A percentile compares a stretch with the other conserved stretches of the same genome.
Conservation (phyloP, 2,113 vertebrate genomes). For the Gopherus flavomarginatus region DNA sequence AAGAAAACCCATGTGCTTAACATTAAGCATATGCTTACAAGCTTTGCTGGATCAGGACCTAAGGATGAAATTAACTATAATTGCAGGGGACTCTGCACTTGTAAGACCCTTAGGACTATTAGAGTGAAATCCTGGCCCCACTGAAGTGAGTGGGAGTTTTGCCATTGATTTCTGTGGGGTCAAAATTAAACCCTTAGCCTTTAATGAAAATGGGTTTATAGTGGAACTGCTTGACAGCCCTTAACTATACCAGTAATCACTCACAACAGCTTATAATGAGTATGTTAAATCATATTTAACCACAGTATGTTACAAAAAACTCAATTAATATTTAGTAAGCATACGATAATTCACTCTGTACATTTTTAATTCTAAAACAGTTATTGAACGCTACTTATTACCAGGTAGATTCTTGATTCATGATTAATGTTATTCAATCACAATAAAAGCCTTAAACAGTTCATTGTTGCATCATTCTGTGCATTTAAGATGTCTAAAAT, state of each 20-base stretch:
- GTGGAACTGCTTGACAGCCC: background rate
- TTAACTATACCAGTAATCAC: background rate
- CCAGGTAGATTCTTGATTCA: conserved; percentile 2
- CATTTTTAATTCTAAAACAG: background rate
- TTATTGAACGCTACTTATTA: background rate
- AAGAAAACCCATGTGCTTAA: background rate
- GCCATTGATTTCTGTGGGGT: background rate
- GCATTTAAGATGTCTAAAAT: conserved; percentile 35
- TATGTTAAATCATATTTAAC: background rate
- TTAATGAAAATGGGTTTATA: background rate
- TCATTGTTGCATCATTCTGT: conserved; percentile 18
- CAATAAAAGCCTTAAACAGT: conserved; percentile 22
- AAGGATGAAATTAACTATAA: background rate
- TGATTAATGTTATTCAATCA: conserved; percentile 30
- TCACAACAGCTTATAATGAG: background rate
- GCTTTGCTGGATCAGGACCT: background rate
- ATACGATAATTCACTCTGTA: background rate
- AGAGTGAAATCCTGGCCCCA: background rate
- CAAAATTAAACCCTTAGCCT: background rate
- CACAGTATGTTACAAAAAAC: background rate
- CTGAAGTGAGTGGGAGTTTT: background rate
- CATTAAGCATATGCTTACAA: fast-evolving
- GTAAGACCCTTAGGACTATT: fast-evolving
- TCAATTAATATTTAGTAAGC: background rate
- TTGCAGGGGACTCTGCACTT: background rate